Base-by-base conservation (phyloP, 2,113 vertebrate genomes). In the Rhinogobius similis region DNA sequence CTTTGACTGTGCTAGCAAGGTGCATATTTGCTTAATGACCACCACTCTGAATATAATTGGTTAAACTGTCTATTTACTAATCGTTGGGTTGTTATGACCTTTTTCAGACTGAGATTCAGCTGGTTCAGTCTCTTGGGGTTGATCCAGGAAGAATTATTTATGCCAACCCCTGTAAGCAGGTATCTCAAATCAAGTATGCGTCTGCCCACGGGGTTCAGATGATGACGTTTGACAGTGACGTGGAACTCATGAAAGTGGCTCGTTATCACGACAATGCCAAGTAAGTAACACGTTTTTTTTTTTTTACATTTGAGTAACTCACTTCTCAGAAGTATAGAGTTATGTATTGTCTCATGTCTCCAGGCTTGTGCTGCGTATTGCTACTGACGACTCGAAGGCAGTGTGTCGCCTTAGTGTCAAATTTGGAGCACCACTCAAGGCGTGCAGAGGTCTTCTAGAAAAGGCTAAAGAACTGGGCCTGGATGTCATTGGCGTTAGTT, bases 181-280 rank as follows among this genome's bases (percentile, higher is more conserved):
- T 96, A 26, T 99, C 98, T 70, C 98, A 99, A 72, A 98, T 99
- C 68, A 99, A 98, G 81, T 98, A 98, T 61, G 98, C 98, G 8
- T 95, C 96, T 62, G 93, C 92, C 68, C 96, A 93, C 1, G 96
- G 96, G 23, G 97, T 99, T 63, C 95, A 95, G 90, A 98, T 96
- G 96, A 99, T 99, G 98, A 99, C 97, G 11, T 99, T 99, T 88
- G 98, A 99, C 78, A 98, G 96, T 13, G 97, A 99, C 77, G 95
- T 98, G 58, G 98, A 99, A 46, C 82, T 99, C 78, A 94, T 96
- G 95, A 99, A 99, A 90, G 95, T 99, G 58, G 94, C 96, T 71
- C 94, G 96, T 67, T 93, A 91, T 59, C 97, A 99, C 79, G 93
- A 96, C 18, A 96, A 94, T 87, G 96, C 98, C 78, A 98, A 98